A percentile compares a stretch with the other conserved stretches of the same genome.
Conservation (phyloP, 2,113 vertebrate species). For the Alligator mississippiensis region DNA sequence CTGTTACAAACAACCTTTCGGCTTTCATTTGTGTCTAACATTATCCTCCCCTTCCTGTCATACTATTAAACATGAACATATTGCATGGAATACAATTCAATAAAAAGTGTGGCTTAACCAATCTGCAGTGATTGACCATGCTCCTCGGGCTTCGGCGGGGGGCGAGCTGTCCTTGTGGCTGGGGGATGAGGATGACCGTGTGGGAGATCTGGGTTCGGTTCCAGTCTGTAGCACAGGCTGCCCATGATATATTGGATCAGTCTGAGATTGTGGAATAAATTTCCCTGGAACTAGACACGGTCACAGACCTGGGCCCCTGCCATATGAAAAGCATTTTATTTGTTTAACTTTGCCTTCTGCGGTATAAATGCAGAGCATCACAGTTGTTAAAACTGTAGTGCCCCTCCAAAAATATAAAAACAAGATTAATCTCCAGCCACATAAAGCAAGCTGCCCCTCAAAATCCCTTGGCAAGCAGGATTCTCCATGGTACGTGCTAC, state of each 20-base stretch:
- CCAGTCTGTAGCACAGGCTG: not conserved
- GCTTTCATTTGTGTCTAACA: slow-evolving; percentile 67
- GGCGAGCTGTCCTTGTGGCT: not conserved
- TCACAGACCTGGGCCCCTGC: too few relatives aligned
- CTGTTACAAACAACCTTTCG: slow-evolving; percentile 65
- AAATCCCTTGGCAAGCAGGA: too few relatives aligned
- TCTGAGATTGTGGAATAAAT: not conserved
- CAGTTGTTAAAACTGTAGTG: too few relatives aligned
- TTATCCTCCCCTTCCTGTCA: slow-evolving; percentile 45
- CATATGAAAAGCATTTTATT: too few relatives aligned
- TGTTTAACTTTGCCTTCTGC: too few relatives aligned
- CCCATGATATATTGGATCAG: not conserved
- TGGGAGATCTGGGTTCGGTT: not conserved
- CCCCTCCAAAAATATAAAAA: not conserved
- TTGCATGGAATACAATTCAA: slow-evolving; percentile 74
- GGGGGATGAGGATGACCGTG: not conserved
- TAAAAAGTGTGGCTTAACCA: slow-evolving; percentile 71
- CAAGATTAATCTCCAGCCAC: not conserved
- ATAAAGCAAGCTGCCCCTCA: not conserved
- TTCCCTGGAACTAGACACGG: too few relatives aligned
- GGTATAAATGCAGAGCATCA: too few relatives aligned
- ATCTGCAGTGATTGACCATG: not conserved
- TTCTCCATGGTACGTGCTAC: too few relatives aligned
- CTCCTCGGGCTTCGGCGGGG: not conserved
- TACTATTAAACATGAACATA: slow-evolving; percentile 64